Conservation (phyloP, 2,888 invertebrate species). For the Tholera decimalis region DNA sequence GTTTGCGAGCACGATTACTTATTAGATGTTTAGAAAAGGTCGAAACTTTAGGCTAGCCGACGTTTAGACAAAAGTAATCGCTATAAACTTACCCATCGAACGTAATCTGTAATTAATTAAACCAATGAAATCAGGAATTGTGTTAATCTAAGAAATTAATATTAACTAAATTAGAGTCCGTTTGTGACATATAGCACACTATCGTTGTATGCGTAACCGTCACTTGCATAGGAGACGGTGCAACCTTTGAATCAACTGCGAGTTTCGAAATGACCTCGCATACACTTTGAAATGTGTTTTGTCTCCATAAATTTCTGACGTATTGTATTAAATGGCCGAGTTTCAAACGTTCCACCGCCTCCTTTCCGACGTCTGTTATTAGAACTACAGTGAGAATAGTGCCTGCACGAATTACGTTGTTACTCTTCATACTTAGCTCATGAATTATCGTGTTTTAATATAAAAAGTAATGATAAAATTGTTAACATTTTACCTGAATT, state of each 20-base stretch:
- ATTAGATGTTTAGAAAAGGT: constrained; percentile 12
- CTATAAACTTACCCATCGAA: constrained; percentile 33
- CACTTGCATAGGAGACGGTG: constrained; percentile 10
- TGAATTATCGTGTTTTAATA: constrained; percentile 52
- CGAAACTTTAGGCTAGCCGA: constrained; percentile 25
- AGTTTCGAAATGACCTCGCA: neutral
- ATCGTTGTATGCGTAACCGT: constrained; percentile 18
- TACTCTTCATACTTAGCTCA: constrained; percentile 59
- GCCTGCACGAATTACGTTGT: constrained; percentile 73
- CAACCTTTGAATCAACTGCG: constrained; percentile 4
- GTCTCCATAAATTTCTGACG: neutral
- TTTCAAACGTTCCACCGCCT: constrained; percentile 17
- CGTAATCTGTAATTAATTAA: constrained; percentile 43
- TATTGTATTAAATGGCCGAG: neutral
- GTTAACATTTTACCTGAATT: constrained; percentile 53
- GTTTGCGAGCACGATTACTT: constrained; percentile 5
- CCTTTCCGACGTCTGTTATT: constrained; percentile 48
- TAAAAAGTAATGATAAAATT: constrained; percentile 45
- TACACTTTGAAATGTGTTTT: neutral
- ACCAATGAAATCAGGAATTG: constrained; percentile 53
- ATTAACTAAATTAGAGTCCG: constrained; percentile 26
- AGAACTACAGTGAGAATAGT: constrained; percentile 78
- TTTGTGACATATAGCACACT: constrained; percentile 19
- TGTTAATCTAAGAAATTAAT: constrained; percentile 53
- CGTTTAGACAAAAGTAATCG: constrained; percentile 9